Percentiles rank a stretch among this genome's conserved stretches.
These are phyloP conservation scores for Gobiocypris rarus DNA, from an alignment of 2,113 vertebrate species.

Conservation along the genomic window DNA sequence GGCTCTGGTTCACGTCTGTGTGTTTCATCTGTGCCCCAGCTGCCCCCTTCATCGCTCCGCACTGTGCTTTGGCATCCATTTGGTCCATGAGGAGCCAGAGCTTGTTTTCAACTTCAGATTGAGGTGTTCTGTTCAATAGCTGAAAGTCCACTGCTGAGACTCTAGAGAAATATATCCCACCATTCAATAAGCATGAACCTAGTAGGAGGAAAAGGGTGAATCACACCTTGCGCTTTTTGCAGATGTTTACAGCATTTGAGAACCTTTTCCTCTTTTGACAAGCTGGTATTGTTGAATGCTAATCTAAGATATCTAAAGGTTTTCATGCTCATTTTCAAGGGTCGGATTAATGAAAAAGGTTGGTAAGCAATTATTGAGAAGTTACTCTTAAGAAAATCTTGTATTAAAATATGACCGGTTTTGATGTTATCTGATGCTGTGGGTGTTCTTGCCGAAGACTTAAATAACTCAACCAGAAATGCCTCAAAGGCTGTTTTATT, in stretches of 20 bases:
- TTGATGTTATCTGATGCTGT: background rate
- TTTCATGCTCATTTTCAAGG: background rate
- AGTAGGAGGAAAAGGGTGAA: background rate
- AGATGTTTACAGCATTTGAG: background rate
- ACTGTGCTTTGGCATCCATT: background rate
- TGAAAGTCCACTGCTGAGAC: background rate
- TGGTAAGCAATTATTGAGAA: background rate
- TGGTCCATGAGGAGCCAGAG: background rate
- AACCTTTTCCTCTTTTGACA: background rate
- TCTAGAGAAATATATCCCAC: conserved; percentile 23
- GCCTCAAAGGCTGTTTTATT: too few species aligned
- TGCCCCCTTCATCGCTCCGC: conserved; percentile 1
- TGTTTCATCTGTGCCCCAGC: conserved; percentile 16
- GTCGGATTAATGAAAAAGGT: background rate
- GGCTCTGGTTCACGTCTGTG: background rate
- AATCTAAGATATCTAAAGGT: background rate
- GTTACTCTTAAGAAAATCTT: too few species aligned
- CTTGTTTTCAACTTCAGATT: conserved; percentile 20
- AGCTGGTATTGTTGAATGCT: background rate
- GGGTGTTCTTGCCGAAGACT: background rate
- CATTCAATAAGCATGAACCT: background rate
- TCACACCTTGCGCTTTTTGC: conserved; percentile 1
- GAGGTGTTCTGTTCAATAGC: conserved; percentile 33
- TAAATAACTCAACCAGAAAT: too few species aligned
- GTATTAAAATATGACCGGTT: background rate